A percentile compares a stretch with the other conserved stretches of the same genome.
These are phyloP conservation scores for Anas bernieri DNA, from an alignment of 2,797 vertebrate genomes.

Conservation along the genomic window DNA sequence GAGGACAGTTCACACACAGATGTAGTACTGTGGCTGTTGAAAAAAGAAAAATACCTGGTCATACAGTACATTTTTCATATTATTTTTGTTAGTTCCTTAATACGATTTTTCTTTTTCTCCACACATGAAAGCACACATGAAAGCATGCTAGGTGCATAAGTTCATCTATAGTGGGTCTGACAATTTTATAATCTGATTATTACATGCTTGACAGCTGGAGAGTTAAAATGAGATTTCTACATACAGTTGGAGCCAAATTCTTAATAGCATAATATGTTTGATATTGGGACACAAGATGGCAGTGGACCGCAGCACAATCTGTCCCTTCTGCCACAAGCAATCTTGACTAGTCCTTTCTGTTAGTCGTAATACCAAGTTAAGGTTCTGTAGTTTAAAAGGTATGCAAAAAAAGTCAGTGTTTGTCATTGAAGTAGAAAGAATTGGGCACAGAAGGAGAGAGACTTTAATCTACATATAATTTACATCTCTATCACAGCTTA, in stretches of 20 bases:
- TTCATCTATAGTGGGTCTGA: no score
- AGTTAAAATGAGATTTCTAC: background rate
- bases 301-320: background rate
- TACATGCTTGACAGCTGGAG: background rate
- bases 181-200: background rate
- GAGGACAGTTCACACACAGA: conserved; percentile 71
- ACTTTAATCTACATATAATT: background rate
- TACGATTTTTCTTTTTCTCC: background rate
- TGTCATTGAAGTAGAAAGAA: background rate
- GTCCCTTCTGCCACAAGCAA: background rate
- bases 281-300: background rate
- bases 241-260: background rate
- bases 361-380: background rate
- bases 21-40: conserved; percentile 68
- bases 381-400: background rate
- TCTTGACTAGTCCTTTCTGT: background rate
- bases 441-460: background rate
- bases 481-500: background rate
- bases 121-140: fast-evolving
- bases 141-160: background rate
- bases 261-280: background rate
- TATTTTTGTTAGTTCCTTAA: background rate
- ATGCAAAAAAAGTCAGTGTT: background rate
- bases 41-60: background rate
- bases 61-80: fast-evolving